These are phyloP conservation scores for Myanophis thanlyinensis DNA, from an alignment of 2,113 vertebrate species.

Conservation along the genomic window DNA sequence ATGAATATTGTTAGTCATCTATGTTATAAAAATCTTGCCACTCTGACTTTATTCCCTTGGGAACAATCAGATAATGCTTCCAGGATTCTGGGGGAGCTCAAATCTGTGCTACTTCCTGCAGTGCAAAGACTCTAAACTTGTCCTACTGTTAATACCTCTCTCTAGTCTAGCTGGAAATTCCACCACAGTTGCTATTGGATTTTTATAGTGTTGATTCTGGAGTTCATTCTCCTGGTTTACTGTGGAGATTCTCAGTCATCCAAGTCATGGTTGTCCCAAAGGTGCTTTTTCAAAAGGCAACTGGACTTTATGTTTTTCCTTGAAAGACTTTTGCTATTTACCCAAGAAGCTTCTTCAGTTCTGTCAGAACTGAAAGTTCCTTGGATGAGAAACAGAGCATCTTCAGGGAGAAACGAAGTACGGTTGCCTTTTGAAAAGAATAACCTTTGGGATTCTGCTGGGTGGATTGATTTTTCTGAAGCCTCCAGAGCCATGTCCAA, in stretches of 20 bases:
- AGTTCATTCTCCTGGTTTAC: not conserved
- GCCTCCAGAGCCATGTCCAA: not conserved
- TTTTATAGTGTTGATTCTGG: not conserved
- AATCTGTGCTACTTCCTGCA: not conserved
- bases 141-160: not conserved
- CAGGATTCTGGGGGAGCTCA: not conserved
- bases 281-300: not conserved
- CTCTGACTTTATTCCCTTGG: not conserved
- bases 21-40: not conserved
- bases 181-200: not conserved
- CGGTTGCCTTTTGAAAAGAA: not conserved
- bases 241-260: not conserved
- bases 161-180: not conserved
- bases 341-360: not conserved
- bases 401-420: not conserved
- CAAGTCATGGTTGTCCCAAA: not conserved
- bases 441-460: not conserved
- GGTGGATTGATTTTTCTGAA: not conserved
- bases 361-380: not conserved
- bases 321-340: too few relatives aligned
- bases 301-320: not conserved
- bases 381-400: not conserved
- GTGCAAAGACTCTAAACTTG: not conserved
- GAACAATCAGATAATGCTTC: not conserved
- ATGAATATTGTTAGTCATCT: not conserved